Percentiles rank a stretch among this genome's conserved stretches.
phyloP scores from a whole-genome alignment of 2,888 invertebrate genomes.

The Sialis fuliginosa region DNA sequence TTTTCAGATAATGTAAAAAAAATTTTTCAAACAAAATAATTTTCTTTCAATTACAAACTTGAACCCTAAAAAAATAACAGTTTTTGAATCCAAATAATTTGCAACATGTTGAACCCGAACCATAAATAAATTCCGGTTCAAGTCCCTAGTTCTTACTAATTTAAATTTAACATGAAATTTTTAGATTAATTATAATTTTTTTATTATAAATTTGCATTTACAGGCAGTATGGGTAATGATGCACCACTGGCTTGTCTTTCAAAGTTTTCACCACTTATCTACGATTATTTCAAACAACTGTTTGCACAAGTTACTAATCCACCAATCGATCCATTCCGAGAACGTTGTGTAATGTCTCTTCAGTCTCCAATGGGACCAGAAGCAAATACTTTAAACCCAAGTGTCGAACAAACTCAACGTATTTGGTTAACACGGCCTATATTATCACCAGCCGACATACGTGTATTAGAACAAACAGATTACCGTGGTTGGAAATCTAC shows the following conservation, averaged over 20 bases:
- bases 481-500: slow-evolving; percentile 79
- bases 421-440: slow-evolving; percentile 90
- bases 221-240: slow-evolving; percentile 98
- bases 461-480: slow-evolving; percentile 65
- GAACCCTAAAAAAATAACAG: no score
- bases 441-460: slow-evolving; percentile 76
- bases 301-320: slow-evolving; percentile 99
- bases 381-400: slow-evolving; percentile 82
- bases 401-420: slow-evolving; percentile 49
- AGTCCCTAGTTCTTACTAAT: no score
- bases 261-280: slow-evolving; percentile 82
- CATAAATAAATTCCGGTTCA: no score
- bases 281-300: slow-evolving; percentile 96
- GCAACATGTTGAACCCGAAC: no score
- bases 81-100: no score
- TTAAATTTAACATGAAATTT: neutral
- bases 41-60: no score
- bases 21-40: no score
- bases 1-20: no score
- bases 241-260: slow-evolving; percentile 94
- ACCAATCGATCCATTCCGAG: slow-evolving; percentile 97
- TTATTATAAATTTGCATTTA: neutral
- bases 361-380: slow-evolving; percentile 95
- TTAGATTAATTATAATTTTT: neutral
- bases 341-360: slow-evolving; percentile 97